Base-by-base conservation (phyloP, 2,797 vertebrate species). In the Poeciliopsis presidionis region DNA sequence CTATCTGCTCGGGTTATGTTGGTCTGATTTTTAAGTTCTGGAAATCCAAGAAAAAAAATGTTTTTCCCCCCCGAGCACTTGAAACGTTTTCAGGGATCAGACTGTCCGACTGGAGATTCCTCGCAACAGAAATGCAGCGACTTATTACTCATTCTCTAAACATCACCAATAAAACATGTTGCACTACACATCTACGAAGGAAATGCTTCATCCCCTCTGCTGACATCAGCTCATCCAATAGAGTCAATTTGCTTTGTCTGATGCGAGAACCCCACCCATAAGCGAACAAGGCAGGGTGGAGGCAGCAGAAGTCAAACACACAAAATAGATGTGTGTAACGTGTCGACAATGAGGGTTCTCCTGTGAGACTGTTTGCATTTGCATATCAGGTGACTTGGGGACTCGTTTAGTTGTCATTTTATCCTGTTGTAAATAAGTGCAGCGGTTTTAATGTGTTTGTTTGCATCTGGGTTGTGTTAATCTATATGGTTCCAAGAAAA, bases 231-330 rank as follows among this genome's bases (percentile, higher is more conserved):
- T 43, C 22, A 20, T 43, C 11, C 20, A 13, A 53, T 20, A 41
- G 61, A 36, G 13, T 49, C 13, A n/a, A 7, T 46, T 55, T 55
- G 53, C 22, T 67, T 39, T 41, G 13, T 76, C 7, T 76, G 25
- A 30, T 8, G 28, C 1, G 0, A 25, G 43, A 30, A 78, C 75
- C 73, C 74, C 80, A 77, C 77, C 88, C 39, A 33, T 72, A 46
- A 76, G 25, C 70, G 63, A 84, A 77, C 61, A 79, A 65, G 49
- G 57, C 8, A 74, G 75, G 81, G 83, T 5, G 59, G 81, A 74
- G 81, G 81, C 74, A 81, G 43, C 22, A 0, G 22, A 83, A 79
- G 76, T 74, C 73, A 88, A 88, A 89, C 74, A 91, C 57, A 49
- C 45, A 30, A 75, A 81, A 88, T 77, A 74, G 57, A 49, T 79